Conservation (phyloP, 1,140 invertebrate genomes). For the Drosophila novamexicana region DNA sequence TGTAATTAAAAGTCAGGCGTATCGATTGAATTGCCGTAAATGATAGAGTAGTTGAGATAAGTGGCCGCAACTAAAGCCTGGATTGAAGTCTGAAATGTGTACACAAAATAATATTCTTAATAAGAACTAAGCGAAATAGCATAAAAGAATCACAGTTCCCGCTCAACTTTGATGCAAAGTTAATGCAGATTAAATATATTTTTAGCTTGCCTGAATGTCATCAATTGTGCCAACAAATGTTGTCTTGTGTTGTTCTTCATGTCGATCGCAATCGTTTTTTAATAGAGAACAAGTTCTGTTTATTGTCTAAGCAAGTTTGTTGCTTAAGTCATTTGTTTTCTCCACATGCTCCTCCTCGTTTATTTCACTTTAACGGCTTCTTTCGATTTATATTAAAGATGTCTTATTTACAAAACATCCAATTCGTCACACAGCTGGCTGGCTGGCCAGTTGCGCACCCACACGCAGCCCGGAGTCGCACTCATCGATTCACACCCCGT, state of each 20-base stretch:
- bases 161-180: not conserved
- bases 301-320: constrained; percentile 28
- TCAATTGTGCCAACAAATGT: not conserved
- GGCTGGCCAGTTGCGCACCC: constrained; percentile 38
- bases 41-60: constrained; percentile 9
- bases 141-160: not conserved
- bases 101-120: not conserved
- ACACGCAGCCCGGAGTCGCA: constrained; percentile 36
- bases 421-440: constrained; percentile 72
- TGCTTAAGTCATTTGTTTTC: constrained; percentile 39
- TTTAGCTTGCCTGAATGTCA: not conserved
- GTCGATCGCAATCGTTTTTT: not conserved
- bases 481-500: constrained; percentile 64
- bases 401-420: constrained; percentile 64
- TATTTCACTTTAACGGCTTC: not conserved
- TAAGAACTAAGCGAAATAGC: not conserved
- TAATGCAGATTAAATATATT: not conserved
- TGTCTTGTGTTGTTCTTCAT: not conserved
- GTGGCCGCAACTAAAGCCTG: not conserved
- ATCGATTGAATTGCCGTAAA: constrained; percentile 27
- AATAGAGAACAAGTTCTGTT: constrained; percentile 23
- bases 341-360: not conserved
- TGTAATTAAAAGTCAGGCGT: not conserved
- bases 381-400: constrained; percentile 35
- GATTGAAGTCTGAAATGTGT: not conserved